Evolutionary conservation across 1,140 invertebrate genomes (phyloP), one percentile per base, ranked within the genome.

Genomic region (Lordiphosa stackelbergi): DNA sequence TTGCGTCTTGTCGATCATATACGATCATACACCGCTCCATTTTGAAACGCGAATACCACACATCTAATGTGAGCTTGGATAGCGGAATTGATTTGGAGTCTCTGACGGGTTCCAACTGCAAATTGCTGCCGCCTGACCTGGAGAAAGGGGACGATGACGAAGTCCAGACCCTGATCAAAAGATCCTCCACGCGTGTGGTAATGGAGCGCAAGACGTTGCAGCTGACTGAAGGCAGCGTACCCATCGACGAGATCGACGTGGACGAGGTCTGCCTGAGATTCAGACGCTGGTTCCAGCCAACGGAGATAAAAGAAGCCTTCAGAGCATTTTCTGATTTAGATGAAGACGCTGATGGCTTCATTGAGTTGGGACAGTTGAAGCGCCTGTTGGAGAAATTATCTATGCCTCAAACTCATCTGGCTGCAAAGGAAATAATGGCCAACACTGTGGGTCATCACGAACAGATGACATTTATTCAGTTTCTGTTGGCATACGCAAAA

Each of bases 391-490:
- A 79, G 12, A 63, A 60, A 22, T 48, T 81, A 13, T 43, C 60
- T 3, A 16, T 74, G 12, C 75, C 74, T 3, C 74, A 79, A 11
- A 79, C 74, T 2, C 74, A 79, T 41, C 16, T 81, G 42, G 59
- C 45, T 3, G 40, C 55, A 13, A 79, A 81, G 8, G 10, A 48
- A 8, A 4, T 63, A 0, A 81, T 79, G 62, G 34, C 35, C 5
- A 37, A 66, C 7, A 42, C 63, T 12, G 66, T 41, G 2, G 66
- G 53, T 2, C n/a, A 22, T 0, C 10, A 11, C 5, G 40, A 10
- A 0, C 34, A 35, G 1, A 12, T 79, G 3, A 59, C 46, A 7
- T 79, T 79, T n/a, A 43, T 54, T 24, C 62, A 79, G 9, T 57
- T 64, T n/a, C 45, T 79, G 1, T 36, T 79, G 1, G 36, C 53